phyloP scores from a whole-genome alignment of 1,140 invertebrate genomes.

The Tetramorium parvispinum region DNA sequence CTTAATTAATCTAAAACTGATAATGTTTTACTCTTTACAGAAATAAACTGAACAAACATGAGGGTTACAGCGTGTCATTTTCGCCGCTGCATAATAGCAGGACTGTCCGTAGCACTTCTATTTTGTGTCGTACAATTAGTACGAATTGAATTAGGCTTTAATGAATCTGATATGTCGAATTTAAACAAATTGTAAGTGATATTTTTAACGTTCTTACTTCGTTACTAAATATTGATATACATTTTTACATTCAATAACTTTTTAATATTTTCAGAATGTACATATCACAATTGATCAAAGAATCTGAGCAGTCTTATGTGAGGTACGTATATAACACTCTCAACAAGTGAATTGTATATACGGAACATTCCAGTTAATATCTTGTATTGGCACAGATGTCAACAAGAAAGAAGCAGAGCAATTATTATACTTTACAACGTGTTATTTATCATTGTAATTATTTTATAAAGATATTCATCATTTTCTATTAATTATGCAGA shows the following conservation, averaged over 20 bases:
- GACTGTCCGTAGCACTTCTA: constrained; percentile 71
- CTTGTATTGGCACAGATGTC: background rate
- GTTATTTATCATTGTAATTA: background rate
- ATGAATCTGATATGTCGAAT: constrained; percentile 76
- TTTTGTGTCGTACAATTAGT: constrained; percentile 79
- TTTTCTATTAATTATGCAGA: constrained; percentile 58
- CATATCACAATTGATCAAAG: constrained; percentile 78
- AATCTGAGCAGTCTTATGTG: constrained; percentile 70
- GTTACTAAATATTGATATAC: constrained; percentile 20
- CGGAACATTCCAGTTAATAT: constrained; percentile 1
- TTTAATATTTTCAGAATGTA: constrained; percentile 71
- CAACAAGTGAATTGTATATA: background rate
- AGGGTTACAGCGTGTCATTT: constrained; percentile 77
- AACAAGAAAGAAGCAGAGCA: background rate
- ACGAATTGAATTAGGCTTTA: constrained; percentile 72
- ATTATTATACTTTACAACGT: background rate
- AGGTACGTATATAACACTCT: constrained; percentile 60
- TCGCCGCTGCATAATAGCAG: constrained; percentile 73
- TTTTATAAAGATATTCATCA: constrained; percentile 17
- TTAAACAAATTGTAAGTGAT: constrained; percentile 81
- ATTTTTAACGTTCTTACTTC: background rate
- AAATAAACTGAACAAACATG: constrained; percentile 72
- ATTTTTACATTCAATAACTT: constrained; percentile 20
- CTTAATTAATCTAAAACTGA: constrained; percentile 13
- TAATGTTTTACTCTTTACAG: constrained; percentile 38